Percentiles rank a stretch among this genome's conserved stretches.
phyloP scores from a whole-genome alignment of 2,113 vertebrate species.

The Chascanopsetta lugubris region DNA sequence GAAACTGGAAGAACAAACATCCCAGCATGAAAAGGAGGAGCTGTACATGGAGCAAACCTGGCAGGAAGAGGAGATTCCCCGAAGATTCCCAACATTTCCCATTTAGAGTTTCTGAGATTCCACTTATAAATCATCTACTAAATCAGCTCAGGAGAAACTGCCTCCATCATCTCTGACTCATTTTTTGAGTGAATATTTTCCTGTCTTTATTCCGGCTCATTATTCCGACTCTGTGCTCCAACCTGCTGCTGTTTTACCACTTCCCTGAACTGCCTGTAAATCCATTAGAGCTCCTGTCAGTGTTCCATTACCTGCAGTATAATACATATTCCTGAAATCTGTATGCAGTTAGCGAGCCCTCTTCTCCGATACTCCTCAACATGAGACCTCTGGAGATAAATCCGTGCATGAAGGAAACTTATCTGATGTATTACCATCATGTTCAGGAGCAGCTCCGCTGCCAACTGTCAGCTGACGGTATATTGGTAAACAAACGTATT shows the following conservation, averaged over 20 bases:
- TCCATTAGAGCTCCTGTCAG: slow-evolving; percentile 7
- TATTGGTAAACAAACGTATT: too few relatives aligned
- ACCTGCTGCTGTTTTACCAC: background rate
- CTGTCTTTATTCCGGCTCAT: background rate
- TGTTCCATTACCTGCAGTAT: slow-evolving; percentile 1
- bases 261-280: slow-evolving; percentile 2
- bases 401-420: background rate
- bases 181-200: background rate
- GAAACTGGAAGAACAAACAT: too few relatives aligned
- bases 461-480: too few relatives aligned
- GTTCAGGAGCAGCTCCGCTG: background rate
- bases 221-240: too few relatives aligned
- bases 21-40: too few relatives aligned
- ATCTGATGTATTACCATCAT: background rate
- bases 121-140: too few relatives aligned
- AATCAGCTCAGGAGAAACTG: background rate
- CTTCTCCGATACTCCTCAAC: slow-evolving; percentile 3
- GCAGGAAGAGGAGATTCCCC: too few relatives aligned
- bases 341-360: background rate
- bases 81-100: too few relatives aligned
- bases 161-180: too few relatives aligned
- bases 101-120: too few relatives aligned
- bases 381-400: background rate
- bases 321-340: slow-evolving; percentile 2
- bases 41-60: too few relatives aligned